These are phyloP conservation scores for Malurus elegans DNA, from an alignment of 2,113 vertebrate genomes.

Conservation along the genomic window DNA sequence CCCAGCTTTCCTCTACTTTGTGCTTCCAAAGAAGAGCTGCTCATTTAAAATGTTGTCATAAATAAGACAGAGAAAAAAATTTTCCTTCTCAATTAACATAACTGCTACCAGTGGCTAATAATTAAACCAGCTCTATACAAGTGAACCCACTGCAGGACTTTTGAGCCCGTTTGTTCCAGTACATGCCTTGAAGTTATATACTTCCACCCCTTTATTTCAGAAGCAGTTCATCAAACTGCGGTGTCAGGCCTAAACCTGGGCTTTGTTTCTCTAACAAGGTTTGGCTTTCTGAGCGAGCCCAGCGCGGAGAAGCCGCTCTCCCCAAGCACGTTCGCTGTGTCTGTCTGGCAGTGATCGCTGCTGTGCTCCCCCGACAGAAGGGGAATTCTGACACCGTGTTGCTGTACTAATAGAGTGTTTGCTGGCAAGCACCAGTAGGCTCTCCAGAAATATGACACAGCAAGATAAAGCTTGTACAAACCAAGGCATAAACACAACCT, in stretches of 20 bases:
- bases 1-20: neutral
- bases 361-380: neutral
- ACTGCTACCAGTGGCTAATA: rapidly evolving
- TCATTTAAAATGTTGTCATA: neutral
- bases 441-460: constrained; percentile 21
- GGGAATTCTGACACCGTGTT: neutral
- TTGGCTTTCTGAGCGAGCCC: neutral
- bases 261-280: neutral
- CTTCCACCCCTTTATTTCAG: neutral
- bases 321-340: neutral
- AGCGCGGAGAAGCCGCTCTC: neutral
- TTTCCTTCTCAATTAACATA: neutral
- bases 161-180: neutral
- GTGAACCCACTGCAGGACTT: neutral
- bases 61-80: neutral
- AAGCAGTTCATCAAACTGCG: neutral
- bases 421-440: neutral
- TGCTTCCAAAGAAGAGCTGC: neutral
- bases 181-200: neutral
- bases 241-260: neutral
- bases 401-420: constrained; percentile 6
- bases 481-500: neutral
- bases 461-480: constrained; percentile 14
- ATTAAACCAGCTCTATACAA: neutral
- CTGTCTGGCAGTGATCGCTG: neutral